Conservation (phyloP, 2,888 invertebrate species). For the Caenorhabditis sp. region DNA sequence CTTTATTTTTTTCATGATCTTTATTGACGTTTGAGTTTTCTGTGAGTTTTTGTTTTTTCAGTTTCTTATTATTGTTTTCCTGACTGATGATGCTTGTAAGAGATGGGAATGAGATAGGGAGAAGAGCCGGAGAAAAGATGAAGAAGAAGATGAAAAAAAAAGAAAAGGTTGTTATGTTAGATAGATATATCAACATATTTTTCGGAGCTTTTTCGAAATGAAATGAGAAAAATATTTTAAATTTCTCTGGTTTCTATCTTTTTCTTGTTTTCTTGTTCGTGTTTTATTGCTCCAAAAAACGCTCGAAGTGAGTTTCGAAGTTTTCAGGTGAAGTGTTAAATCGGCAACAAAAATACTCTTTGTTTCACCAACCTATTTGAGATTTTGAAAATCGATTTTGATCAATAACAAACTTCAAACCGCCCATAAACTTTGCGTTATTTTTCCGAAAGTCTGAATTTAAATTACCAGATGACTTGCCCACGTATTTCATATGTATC, state of each 20-base stretch:
- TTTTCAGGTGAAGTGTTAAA: too few species aligned
- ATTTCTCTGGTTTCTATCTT: not conserved
- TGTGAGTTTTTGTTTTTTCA: not conserved
- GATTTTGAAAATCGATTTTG: too few species aligned
- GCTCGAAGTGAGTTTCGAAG: too few species aligned
- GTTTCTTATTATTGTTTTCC: not conserved
- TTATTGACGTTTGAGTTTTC: not conserved
- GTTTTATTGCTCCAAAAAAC: not conserved
- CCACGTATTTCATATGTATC: too few species aligned
- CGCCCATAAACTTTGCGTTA: too few species aligned
- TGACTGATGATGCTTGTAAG: not conserved
- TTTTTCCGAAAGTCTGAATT: too few species aligned
- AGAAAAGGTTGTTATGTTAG: slow-evolving; percentile 1
- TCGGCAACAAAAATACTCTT: too few species aligned
- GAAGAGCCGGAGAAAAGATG: not conserved
- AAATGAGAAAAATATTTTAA: not conserved
- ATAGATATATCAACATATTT: not conserved
- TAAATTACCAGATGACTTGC: too few species aligned
- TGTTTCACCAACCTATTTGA: too few species aligned
- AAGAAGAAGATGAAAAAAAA: not conserved
- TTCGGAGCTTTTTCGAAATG: not conserved
- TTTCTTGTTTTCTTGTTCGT: not conserved
- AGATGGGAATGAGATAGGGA: not conserved
- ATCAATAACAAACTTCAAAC: too few species aligned
- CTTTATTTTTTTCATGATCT: not conserved